Evolutionary conservation across 2,888 invertebrate species (phyloP).

Genomic region (Hedychridium roseum): DNA sequence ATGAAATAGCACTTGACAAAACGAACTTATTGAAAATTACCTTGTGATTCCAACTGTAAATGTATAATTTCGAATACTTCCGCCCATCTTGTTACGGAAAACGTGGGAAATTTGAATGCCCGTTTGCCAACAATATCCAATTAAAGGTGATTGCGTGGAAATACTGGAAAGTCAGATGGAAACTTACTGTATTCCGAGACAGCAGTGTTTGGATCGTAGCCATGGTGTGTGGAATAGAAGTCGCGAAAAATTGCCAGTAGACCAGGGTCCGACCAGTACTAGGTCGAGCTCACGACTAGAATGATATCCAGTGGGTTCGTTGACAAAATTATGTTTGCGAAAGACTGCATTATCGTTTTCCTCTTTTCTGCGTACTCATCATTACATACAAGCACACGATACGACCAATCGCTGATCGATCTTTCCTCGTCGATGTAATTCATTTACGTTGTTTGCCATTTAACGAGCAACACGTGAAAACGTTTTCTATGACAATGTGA

Average conservation of each 20-base stretch:
- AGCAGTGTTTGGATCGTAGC: slow-evolving; percentile 19
- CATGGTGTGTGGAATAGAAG: slow-evolving; percentile 9
- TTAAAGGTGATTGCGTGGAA: neutral
- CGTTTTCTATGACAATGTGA: no score
- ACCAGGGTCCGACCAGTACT: neutral
- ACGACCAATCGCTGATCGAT: no score
- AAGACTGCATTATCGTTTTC: slow-evolving; percentile 10
- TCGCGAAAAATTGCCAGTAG: no score
- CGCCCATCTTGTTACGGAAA: no score
- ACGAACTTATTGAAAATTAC: no score
- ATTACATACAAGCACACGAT: no score
- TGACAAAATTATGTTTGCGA: neutral
- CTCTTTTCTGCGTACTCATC: slow-evolving; percentile 24
- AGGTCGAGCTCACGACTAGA: slow-evolving; percentile 11
- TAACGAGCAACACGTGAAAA: no score
- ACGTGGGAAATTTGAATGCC: neutral
- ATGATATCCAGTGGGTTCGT: slow-evolving; percentile 6
- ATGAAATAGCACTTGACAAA: no score
- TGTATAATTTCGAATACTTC: no score
- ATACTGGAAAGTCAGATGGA: neutral
- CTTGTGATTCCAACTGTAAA: no score
- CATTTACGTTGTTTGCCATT: no score
- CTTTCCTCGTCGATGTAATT: no score
- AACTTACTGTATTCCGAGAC: slow-evolving; percentile 17
- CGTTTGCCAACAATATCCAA: neutral